These are phyloP conservation scores for Agonopterix arenella DNA, from an alignment of 2,888 invertebrate genomes.

Conservation along the genomic window DNA sequence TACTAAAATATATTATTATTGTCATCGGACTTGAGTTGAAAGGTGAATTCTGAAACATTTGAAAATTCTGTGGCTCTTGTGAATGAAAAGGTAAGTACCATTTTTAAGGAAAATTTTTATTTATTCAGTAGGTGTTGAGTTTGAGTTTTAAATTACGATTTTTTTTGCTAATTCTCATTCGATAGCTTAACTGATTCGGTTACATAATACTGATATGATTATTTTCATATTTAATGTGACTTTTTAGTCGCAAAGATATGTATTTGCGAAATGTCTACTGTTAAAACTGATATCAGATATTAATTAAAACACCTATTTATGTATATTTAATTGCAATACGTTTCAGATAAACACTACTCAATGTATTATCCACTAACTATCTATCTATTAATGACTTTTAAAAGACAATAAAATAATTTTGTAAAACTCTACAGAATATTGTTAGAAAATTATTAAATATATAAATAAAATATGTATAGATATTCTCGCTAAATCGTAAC, in stretches of 20 bases:
- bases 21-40: background rate
- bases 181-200: constrained; percentile 7
- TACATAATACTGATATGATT: constrained; percentile 25
- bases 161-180: constrained; percentile 2
- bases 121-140: too few relatives aligned
- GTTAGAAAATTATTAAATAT: constrained; percentile 67
- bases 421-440: constrained; percentile 69
- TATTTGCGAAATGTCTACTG: constrained; percentile 40
- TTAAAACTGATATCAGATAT: constrained; percentile 32
- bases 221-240: constrained; percentile 1
- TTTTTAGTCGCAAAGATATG: constrained; percentile 47
- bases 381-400: constrained; percentile 48
- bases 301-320: constrained; percentile 43
- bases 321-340: constrained; percentile 43
- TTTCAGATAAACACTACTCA: constrained; percentile 48
- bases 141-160: too few relatives aligned
- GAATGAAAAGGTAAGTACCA: too few relatives aligned
- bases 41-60: background rate
- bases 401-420: constrained; percentile 63
- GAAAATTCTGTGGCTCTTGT: background rate
- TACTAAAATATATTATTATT: too few relatives aligned
- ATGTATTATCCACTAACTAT: constrained; percentile 46
- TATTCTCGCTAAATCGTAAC: constrained; percentile 55
- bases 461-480: constrained; percentile 60
- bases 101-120: too few relatives aligned